Base-by-base conservation (phyloP, 2,888 invertebrate species). In the Sericinus montela region DNA sequence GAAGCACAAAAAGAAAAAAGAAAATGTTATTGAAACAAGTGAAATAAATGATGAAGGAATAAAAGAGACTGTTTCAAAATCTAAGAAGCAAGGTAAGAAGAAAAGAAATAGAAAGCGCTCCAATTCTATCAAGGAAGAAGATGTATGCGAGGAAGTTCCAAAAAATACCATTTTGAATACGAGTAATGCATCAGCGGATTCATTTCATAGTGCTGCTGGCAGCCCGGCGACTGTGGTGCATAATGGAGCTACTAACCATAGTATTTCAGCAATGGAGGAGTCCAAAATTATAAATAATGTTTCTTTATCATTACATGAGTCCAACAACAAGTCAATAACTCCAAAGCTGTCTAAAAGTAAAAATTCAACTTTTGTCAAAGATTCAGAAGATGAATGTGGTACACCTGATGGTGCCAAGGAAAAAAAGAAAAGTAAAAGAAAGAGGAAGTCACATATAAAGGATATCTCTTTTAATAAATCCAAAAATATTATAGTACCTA, bases 181-280 rank as follows among this genome's bases (percentile, higher is more conserved):
- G 30, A 73, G 69, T 43, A 64, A 63, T 46, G 57, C 58, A 23
- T 82, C 83, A 8, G 43, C 59, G n/a, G 83, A 84, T 25, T 84
- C 85, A 11, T 84, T 77, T 46, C 75, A 84, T 50, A 85, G 82
- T 53, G 84, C 84, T 75, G 75, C 77, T 3, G 78, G 75, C 72
- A 85, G 82, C 63, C 78, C 77, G 9, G 11, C 5, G 4, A 14
- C 6, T 29, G n/a, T 40, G 0, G 52, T 52, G 4, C n/a, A 34
- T 30, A 30, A 36, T 16, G 23, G 10, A n/a, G 34, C 45, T n/a
- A 15, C 34, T 36, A 4, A 3, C 3, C 10, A 32, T 32, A 32
- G 9, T 36, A 5, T n/a, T n/a, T 1, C 19, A 15, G 28, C 28
- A 30, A 10, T 9, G 5, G 32, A 32, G 19, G 25, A 48, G 47